A percentile compares a stretch with the other conserved stretches of the same genome.
phyloP scores from a whole-genome alignment of 64 coral and sea anemone species.

The Pachyseris speciosa region DNA sequence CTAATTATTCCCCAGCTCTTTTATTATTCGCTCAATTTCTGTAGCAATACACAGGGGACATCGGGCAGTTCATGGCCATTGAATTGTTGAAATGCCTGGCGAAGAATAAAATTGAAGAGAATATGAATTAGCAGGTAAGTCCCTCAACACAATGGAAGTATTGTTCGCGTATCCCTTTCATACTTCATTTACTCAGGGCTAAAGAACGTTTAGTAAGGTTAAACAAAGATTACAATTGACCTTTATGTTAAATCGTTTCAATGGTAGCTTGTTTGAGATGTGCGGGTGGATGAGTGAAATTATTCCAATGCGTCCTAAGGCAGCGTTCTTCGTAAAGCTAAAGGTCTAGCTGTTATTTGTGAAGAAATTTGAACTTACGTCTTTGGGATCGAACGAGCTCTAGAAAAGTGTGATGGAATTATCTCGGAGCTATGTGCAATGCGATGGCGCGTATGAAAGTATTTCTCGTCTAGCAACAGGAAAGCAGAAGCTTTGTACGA shows the following conservation, averaged over 20 bases:
- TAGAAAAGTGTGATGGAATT: slow-evolving; percentile 26
- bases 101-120: slow-evolving; percentile 1
- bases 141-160: slow-evolving; percentile 3
- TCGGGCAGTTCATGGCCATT: background rate
- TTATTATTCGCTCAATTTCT: background rate
- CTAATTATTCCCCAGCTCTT: background rate
- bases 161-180: slow-evolving; percentile 4
- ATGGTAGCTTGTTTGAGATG: background rate
- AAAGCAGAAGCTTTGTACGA: background rate
- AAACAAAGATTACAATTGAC: slow-evolving; percentile 1
- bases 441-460: background rate
- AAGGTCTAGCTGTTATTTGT: too few relatives aligned
- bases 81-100: background rate
- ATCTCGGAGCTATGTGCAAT: background rate
- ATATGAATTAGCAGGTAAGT: slow-evolving; percentile 44
- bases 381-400: too few relatives aligned
- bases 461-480: background rate
- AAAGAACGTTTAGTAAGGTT: background rate
- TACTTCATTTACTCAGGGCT: slow-evolving; percentile 35
- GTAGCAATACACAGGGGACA: background rate
- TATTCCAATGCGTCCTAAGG: background rate
- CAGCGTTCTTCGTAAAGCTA: too few relatives aligned
- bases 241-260: background rate
- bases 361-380: too few relatives aligned
- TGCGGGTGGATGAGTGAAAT: background rate